Base-by-base conservation (phyloP, 2,888 invertebrate species). In the Mesopsocus fuscifrons region DNA sequence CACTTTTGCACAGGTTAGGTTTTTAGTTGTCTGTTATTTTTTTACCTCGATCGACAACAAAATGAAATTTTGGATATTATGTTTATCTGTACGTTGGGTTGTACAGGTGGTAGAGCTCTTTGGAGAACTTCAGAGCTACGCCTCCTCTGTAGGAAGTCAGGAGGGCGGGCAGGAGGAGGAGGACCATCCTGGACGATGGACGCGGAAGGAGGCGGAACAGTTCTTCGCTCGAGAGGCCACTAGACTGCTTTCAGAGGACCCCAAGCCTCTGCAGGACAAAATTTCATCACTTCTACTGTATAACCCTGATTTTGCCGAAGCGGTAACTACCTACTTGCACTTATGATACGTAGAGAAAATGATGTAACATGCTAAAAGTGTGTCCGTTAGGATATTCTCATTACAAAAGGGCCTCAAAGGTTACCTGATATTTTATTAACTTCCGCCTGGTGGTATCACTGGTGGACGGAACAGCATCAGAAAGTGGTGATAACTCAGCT, bases 201-300 rank as follows among this genome's bases (percentile, higher is more conserved):
- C 87, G 1, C 74, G 79, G 47, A 77, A 82, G 52, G 89, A 91
- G 62, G 88, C 89, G 0, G 89, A 91, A 59, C 64, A 85, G 41
- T 84, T 89, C 55, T 79, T 89, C 44, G 79, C 85, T 1, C 82
- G 85, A 53, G 89, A 91, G 62, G 83, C 83, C 8, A 75, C 77
- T 49, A 64, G 87, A 42, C 58, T 92, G 43, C 76, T 77, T 53
- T 88, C 89, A 0, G 59, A 88, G 50, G 63, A 75, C 2, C 82
- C 91, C 0, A 68, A 71, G 46, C 74, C 80, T 52, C 61, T 92
- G 46, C 85, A 89, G 56, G 71, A 71, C 53, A 72, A 72, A 47
- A 74, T 87, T 22, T 67, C 68, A 49, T 72, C 77, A 54, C 72
- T 88, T 47, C 67, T 85, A 40, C 70, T 69, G 53, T 74, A 77